Conservation (phyloP, 2,113 vertebrate species). For the Hemibagrus wyckioides region DNA sequence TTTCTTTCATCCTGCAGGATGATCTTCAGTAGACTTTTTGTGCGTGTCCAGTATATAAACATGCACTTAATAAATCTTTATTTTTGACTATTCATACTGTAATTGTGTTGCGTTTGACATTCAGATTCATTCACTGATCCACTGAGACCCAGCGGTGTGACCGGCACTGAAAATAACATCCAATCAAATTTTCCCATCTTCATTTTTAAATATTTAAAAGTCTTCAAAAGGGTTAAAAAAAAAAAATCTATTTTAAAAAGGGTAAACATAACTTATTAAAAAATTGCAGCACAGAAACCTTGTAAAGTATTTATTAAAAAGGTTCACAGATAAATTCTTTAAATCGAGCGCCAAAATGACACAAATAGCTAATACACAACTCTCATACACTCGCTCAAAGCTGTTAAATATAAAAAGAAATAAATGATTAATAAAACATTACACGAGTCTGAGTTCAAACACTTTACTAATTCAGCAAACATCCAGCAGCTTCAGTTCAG, state of each 20-base stretch:
- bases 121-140: not conserved
- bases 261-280: too few species aligned
- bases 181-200: too few species aligned
- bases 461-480: not conserved
- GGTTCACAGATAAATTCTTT: too few species aligned
- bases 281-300: too few species aligned
- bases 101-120: not conserved
- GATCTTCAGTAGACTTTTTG: not conserved
- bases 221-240: too few species aligned
- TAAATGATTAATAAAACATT: not conserved
- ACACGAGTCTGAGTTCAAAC: not conserved
- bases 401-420: too few species aligned
- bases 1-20: not conserved
- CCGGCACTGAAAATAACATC: not conserved
- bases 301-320: too few species aligned
- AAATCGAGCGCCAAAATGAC: too few species aligned
- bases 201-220: too few species aligned
- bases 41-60: not conserved
- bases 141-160: not conserved
- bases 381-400: not conserved
- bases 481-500: not conserved
- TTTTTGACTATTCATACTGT: constrained; percentile 34
- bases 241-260: too few species aligned
- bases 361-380: too few species aligned
- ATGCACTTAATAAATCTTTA: constrained; percentile 39